Evolutionary conservation across 2,113 vertebrate species (phyloP), one percentile per base, ranked within the genome.

Genomic region (Carassius carassius): DNA sequence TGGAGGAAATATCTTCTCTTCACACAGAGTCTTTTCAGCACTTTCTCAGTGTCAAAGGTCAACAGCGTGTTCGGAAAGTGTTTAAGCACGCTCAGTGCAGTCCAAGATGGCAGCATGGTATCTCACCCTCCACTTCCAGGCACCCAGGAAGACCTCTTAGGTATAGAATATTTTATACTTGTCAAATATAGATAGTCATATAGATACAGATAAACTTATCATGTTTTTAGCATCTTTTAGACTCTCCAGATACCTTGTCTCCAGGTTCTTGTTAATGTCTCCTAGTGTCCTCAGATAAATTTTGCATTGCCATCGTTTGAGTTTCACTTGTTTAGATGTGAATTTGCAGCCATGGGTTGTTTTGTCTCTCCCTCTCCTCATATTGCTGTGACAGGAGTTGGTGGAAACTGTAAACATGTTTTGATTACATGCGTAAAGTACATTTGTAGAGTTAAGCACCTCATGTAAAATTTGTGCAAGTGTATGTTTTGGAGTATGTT

Each of bases 21-120:
- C 89, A 96, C 94, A 84, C 97, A 99, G 93, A 97, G 97, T 87
- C 97, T 98, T 90, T 99, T 98, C 90, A 98, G 96, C 90, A 97
- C 95, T 32, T 99, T 99, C 84, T 94, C 95, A 0, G 92, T 98
- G 83, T 94, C 96, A 3, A 98, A 96, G 91, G 94, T 99, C 76
- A 96, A 95, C 85, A 85, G 88, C 13, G 93, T 96, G 0, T 99
- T 97, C 0, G 96, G 98, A 25, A 99, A 98, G 87, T 98, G 97
- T 92, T 92, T 99, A 85, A 97, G 95, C 85, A 99, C 96, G 0
- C 85, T 99, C 90, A 95, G 96, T 16, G 96, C 96, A 0, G 96
- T 98, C 0, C 93, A 92, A 41, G 98, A 99, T 0, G 97, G 98
- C 78, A 96, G 94, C 89, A 96, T 99, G 95, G 87, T 97, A 0